phyloP scores from a whole-genome alignment of 2,797 vertebrate species.

The Emydoidea blandingii region DNA sequence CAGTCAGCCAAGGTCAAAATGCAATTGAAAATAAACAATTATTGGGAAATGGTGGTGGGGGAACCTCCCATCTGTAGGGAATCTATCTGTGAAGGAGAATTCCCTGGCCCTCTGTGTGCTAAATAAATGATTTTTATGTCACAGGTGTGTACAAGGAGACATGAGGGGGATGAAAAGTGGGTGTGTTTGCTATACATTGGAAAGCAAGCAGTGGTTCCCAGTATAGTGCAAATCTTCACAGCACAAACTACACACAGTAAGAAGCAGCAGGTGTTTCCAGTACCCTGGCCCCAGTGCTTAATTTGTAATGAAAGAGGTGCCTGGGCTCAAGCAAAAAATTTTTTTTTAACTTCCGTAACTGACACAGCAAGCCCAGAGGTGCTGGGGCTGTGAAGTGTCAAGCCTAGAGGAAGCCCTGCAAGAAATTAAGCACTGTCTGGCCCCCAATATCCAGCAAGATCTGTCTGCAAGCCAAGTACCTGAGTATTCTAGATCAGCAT shows the following conservation, averaged over 20 bases:
- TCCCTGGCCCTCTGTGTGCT: neutral
- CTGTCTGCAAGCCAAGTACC: neutral
- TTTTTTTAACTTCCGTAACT: too few species aligned
- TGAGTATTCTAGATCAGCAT: neutral
- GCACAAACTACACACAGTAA: neutral
- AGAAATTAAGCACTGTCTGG: neutral
- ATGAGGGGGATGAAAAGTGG: neutral
- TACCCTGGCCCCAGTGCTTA: too few species aligned
- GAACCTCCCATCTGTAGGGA: neutral
- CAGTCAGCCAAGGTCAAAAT: neutral
- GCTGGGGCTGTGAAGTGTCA: too few species aligned
- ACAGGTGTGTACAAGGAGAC: neutral
- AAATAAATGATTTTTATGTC: neutral
- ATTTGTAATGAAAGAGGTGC: too few species aligned
- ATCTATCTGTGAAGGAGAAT: neutral
- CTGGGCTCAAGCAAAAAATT: too few species aligned
- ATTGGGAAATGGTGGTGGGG: neutral
- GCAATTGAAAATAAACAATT: neutral
- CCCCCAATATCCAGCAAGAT: neutral
- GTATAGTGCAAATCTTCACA: neutral
- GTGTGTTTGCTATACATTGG: neutral
- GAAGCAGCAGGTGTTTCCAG: neutral
- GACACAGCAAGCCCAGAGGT: too few species aligned
- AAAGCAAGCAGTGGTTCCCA: neutral
- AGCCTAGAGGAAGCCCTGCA: too few species aligned